Evolutionary conservation across 2,113 vertebrate species (phyloP), one percentile per base, ranked within the genome.

Genomic region (Stegostoma tigrinum): DNA sequence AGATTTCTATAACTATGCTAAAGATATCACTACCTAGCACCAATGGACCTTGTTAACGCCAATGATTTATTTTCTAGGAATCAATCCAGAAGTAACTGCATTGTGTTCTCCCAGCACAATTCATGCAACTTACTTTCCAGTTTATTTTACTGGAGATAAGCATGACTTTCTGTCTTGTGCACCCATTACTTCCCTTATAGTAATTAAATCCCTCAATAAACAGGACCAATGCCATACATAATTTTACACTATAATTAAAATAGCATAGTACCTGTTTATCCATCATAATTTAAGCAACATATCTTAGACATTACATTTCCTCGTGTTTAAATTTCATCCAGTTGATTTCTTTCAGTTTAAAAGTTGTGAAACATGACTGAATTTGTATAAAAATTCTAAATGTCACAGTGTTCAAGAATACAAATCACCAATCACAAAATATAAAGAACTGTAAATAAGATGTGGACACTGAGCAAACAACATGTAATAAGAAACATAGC

Each of bases 211-310:
- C 21, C 52, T 61, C 5, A 64, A 66, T n/a, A 66, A 91, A 66
- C 6, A 64, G 17, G 52, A 90, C 55, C 55, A 91, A 66, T 66
- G 34, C 61, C 19, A 34, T 4, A 66, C 30, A 38, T 38, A 66
- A 91, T 91, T 38, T n/a, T 91, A 66, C 34, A 91, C 21, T 66
- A 38, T 38, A 91, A 55, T 90, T 34, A 90, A 89, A 90, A 90
- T 30, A 30, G 52, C 48, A 89, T 12, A 89, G 30, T 61, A 61
- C 24, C 52, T 15, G 27, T 15, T 30, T 61, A 52, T 90, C 86
- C 8, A 34, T 90, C 27, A 90, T 34, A 19, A 0, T 42, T 30
- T 24, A 55, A 27, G 45, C 24, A 55, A 64, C 17, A 14, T n/a
- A 30, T 38, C 38, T 90, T n/a, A 66, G 61, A 38, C 38, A 19